Evolutionary conservation across 2,888 invertebrate genomes (phyloP), one percentile per base, ranked within the genome.

Genomic region (Catocala sponsa): DNA sequence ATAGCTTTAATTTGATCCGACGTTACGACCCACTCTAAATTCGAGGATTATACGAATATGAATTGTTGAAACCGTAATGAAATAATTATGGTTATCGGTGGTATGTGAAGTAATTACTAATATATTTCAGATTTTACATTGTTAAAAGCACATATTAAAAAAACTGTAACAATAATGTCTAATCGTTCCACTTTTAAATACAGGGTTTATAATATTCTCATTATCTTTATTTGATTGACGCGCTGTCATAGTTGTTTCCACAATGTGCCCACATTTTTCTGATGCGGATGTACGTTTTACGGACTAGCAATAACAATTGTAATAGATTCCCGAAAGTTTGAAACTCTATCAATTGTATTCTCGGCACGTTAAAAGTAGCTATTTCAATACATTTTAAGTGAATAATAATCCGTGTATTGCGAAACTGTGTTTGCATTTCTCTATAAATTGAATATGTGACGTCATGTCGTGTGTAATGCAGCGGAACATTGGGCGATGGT

Each of bases 401-500:
- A 33, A 48, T 48, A n/a, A 32, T 47, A 48, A 48, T 46, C 12
- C 44, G 15, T 10, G 15, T 15, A 15, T 9, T 48, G 32, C 12
- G 11, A 43, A 48, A 47, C 15, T 5, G 9, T 33, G 46, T 48
- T 48, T 32, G 11, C 48, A 48, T 15, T 48, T 47, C 25, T 10
- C 15, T 25, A 15, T 38, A 38, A n/a, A 13, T 47, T 38, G 5
- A 15, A 15, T 47, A 38, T 58, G 35, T 55, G 10, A 42, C 44
- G 43, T 53, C 42, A 56, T 56, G 50, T 15, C 58, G 15, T 53
- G 13, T 33, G 48, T 57, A 49, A 53, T 12, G 55, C 52, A 43
- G 9, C 46, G 38, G 67, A 53, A 74, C 65, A 72, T 72, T 72
- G 70, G 59, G 50, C 13, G 5, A 15, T 9, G 7, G n/a, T 42